phyloP scores from a whole-genome alignment of 2,113 vertebrate genomes.

The Menidia beryllina region DNA sequence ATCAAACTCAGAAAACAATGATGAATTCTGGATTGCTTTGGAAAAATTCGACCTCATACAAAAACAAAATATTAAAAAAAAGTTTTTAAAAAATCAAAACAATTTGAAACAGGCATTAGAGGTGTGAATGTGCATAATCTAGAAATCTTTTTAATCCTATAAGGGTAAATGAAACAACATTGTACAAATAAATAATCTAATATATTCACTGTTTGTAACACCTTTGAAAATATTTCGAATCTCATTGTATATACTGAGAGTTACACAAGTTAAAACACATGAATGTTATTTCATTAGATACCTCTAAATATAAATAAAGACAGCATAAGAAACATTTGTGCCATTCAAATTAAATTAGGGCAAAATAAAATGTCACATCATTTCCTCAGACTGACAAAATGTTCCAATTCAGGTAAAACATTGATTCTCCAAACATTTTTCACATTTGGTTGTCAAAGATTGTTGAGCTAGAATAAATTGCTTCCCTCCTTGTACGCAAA shows the following conservation, averaged over 20 bases:
- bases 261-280: slow-evolving; percentile 79
- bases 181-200: slow-evolving; percentile 53
- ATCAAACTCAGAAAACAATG: slow-evolving; percentile 24
- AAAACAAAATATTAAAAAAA: not conserved
- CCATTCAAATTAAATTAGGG: slow-evolving; percentile 79
- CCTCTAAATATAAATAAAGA: slow-evolving; percentile 81
- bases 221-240: slow-evolving; percentile 56
- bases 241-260: slow-evolving; percentile 68
- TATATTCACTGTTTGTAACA: slow-evolving; percentile 40
- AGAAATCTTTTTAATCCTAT: slow-evolving; percentile 24
- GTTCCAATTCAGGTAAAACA: slow-evolving; percentile 34
- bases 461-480: slow-evolving; percentile 50
- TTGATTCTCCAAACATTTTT: slow-evolving; percentile 48
- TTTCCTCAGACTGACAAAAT: slow-evolving; percentile 44
- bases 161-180: slow-evolving; percentile 20
- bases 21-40: slow-evolving; percentile 9
- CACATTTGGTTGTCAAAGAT: slow-evolving; percentile 57
- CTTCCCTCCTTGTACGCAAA: slow-evolving; percentile 26
- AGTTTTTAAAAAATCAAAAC: not conserved
- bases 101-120: slow-evolving; percentile 46
- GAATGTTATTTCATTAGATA: slow-evolving; percentile 80
- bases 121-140: slow-evolving; percentile 40
- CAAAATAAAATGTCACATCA: slow-evolving; percentile 78
- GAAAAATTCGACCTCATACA: not conserved
- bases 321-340: slow-evolving; percentile 75